Percentiles rank a stretch among this genome's conserved stretches.
Conservation (phyloP, 2,888 invertebrate species). For the Tipula confusa region DNA sequence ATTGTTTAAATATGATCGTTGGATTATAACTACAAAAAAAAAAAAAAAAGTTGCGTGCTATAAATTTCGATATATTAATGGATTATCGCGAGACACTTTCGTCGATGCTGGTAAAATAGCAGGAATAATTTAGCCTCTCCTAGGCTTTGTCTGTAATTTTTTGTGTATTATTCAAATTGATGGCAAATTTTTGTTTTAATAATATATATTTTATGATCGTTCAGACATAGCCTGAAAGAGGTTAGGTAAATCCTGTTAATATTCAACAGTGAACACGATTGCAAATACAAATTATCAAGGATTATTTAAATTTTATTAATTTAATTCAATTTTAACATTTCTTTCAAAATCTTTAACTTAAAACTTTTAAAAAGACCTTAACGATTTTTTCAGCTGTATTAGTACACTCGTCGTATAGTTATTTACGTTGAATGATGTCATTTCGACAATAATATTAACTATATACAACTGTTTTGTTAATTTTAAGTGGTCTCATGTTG, state of each 20-base stretch:
- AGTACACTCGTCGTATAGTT: background rate
- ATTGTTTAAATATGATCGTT: background rate
- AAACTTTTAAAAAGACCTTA: background rate
- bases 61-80: background rate
- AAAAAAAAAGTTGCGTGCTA: too few species aligned
- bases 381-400: background rate
- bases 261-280: constrained; percentile 36
- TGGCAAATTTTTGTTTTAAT: background rate
- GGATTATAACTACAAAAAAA: too few species aligned
- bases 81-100: background rate
- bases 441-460: background rate
- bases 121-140: constrained; percentile 57
- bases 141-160: constrained; percentile 58
- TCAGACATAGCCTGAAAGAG: constrained; percentile 62
- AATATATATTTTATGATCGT: constrained; percentile 36
- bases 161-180: constrained; percentile 35
- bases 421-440: constrained; percentile 6
- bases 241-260: constrained; percentile 54
- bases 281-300: background rate
- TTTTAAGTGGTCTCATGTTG: constrained; percentile 3
- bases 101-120: constrained; percentile 35
- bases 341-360: background rate
- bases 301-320: constrained; percentile 4
- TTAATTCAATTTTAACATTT: background rate
- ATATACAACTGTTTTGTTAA: constrained; percentile 12